Conservation (phyloP, 2,888 invertebrate genomes). For the Cephus rjabovi region DNA sequence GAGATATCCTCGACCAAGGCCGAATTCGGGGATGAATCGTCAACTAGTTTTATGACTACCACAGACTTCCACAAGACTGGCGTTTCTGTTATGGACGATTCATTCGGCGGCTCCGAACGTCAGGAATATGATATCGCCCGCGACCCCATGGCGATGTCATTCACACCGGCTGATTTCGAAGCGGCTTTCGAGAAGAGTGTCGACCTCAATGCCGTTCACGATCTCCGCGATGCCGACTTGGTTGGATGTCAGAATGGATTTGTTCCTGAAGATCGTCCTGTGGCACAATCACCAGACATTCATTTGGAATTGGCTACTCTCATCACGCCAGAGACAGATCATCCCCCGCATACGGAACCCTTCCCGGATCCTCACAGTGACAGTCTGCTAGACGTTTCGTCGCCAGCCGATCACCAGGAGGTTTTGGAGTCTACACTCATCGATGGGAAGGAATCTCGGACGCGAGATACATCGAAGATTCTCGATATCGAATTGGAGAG, state of each 20-base stretch:
- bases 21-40: conserved; percentile 69
- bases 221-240: conserved; percentile 51
- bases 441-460: neutral
- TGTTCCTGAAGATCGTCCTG: conserved; percentile 20
- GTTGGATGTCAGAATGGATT: conserved; percentile 27
- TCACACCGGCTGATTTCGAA: conserved; percentile 54
- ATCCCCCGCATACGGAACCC: conserved; percentile 16
- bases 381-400: conserved; percentile 23
- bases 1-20: conserved; percentile 69
- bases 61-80: conserved; percentile 50
- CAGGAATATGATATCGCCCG: conserved; percentile 45
- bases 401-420: conserved; percentile 7
- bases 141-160: conserved; percentile 60
- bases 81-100: conserved; percentile 48
- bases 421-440: neutral
- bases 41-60: conserved; percentile 53
- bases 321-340: conserved; percentile 23
- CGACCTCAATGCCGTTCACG: conserved; percentile 68
- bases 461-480: neutral
- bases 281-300: conserved; percentile 22
- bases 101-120: conserved; percentile 45
- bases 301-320: conserved; percentile 25
- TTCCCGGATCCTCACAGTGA: conserved; percentile 16
- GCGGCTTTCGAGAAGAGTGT: conserved; percentile 48
- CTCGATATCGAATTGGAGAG: neutral